Evolutionary conservation across 2,888 invertebrate species (phyloP).

Genomic region (Zygothrica quintamaculata): DNA sequence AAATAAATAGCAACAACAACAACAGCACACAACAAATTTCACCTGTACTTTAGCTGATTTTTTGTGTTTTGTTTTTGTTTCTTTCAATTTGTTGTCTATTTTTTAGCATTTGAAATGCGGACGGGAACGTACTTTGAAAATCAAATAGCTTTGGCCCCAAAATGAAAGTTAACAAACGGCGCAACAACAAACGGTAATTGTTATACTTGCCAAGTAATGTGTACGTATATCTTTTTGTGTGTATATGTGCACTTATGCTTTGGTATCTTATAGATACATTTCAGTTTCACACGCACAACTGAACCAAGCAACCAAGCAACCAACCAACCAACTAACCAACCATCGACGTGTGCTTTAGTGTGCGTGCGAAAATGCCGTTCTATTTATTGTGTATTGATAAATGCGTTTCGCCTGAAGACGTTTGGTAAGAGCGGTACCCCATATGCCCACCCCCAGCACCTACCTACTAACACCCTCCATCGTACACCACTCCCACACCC

Average conservation of each 20-base stretch:
- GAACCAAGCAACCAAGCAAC: no score
- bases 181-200: constrained; percentile 63
- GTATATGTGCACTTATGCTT: constrained; percentile 29
- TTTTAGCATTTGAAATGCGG: constrained; percentile 60
- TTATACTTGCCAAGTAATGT: constrained; percentile 46
- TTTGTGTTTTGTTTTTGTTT: no score
- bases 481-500: not conserved
- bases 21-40: constrained; percentile 56
- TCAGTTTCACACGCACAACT: constrained; percentile 8
- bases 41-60: constrained; percentile 52
- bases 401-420: constrained; percentile 60
- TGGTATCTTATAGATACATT: constrained; percentile 48
- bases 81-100: constrained; percentile 10
- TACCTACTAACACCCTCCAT: not conserved
- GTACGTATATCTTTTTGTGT: constrained; percentile 8
- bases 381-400: constrained; percentile 72
- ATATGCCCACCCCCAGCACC: constrained; percentile 15
- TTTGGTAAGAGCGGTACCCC: constrained; percentile 33
- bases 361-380: constrained; percentile 69
- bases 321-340: no score
- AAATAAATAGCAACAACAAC: constrained; percentile 1
- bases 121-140: constrained; percentile 72
- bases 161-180: constrained; percentile 67
- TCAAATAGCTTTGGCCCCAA: constrained; percentile 70
- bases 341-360: constrained; percentile 24